Evolutionary conservation across 1,140 invertebrate species (phyloP).

Genomic region (Magallana gigas): DNA sequence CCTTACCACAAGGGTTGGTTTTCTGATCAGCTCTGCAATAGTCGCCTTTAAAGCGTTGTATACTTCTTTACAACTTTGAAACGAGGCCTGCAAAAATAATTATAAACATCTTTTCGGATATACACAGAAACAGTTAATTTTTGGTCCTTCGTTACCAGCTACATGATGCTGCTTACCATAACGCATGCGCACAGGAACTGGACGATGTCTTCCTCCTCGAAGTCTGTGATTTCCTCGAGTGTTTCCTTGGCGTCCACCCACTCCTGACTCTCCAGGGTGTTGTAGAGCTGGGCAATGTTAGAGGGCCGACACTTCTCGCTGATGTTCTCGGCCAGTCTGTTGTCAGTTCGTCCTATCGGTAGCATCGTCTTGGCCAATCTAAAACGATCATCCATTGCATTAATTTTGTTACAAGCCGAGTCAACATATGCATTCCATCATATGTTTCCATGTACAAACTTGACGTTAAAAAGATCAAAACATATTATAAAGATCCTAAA

Average conservation of each 20-base stretch:
- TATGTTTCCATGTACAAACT: too few relatives aligned
- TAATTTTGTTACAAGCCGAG: too few relatives aligned
- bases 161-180: conserved; percentile 61
- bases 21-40: conserved; percentile 62
- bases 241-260: conserved; percentile 75
- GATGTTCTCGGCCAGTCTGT: conserved; percentile 71
- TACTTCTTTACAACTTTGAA: conserved; percentile 43
- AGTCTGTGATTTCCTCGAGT: conserved; percentile 67
- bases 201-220: conserved; percentile 69
- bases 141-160: not conserved
- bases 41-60: conserved; percentile 61
- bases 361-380: conserved; percentile 65
- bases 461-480: too few relatives aligned
- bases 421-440: too few relatives aligned
- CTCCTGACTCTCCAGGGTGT: conserved; percentile 71
- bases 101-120: not conserved
- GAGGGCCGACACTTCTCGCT: conserved; percentile 73
- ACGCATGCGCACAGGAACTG: conserved; percentile 68
- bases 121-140: not conserved
- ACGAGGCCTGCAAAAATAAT: not conserved
- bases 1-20: conserved; percentile 67
- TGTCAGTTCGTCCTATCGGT: conserved; percentile 63
- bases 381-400: conserved; percentile 23
- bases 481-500: too few relatives aligned
- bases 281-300: conserved; percentile 70